phyloP scores from a whole-genome alignment of 2,888 invertebrate species.

The Platypus cylindrus region DNA sequence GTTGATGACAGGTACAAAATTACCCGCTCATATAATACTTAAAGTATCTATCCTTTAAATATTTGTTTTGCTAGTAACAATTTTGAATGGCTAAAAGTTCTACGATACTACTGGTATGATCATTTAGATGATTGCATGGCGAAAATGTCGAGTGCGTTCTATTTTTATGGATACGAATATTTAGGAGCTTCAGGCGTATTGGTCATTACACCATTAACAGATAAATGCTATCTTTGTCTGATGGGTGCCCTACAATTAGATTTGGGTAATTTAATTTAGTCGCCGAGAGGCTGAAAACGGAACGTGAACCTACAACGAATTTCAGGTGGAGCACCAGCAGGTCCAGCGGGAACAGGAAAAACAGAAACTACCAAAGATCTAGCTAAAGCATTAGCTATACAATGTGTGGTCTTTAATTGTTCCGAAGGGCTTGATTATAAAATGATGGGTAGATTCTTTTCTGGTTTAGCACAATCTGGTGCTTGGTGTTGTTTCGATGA shows the following conservation, averaged over 20 bases:
- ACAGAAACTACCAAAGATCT: conserved; percentile 86
- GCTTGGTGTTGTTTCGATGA: conserved; percentile 92
- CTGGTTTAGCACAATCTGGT: conserved; percentile 78
- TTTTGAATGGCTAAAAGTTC: conserved; percentile 85
- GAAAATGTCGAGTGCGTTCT: conserved; percentile 73
- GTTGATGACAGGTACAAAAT: conserved; percentile 49
- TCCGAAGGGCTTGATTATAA: conserved; percentile 64
- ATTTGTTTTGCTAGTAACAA: too few relatives aligned
- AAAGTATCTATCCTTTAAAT: too few relatives aligned
- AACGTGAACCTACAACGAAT: conserved; percentile 7
- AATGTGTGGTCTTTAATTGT: conserved; percentile 87
- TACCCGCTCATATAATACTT: not conserved
- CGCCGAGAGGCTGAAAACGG: too few relatives aligned
- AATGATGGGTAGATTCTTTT: conserved; percentile 87
- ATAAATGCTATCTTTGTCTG: conserved; percentile 75
- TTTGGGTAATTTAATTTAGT: conserved; percentile 39
- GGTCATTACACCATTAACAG: conserved; percentile 82
- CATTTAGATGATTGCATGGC: conserved; percentile 66
- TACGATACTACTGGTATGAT: conserved; percentile 79
- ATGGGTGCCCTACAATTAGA: conserved; percentile 85
- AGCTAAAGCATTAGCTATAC: conserved; percentile 75
- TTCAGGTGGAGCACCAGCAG: conserved; percentile 74
- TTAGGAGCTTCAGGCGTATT: conserved; percentile 74
- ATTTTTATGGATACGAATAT: conserved; percentile 83
- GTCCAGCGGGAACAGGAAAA: conserved; percentile 81